Evolutionary conservation across 2,113 vertebrate species (phyloP).

Genomic region (Pterocles orientalis): DNA sequence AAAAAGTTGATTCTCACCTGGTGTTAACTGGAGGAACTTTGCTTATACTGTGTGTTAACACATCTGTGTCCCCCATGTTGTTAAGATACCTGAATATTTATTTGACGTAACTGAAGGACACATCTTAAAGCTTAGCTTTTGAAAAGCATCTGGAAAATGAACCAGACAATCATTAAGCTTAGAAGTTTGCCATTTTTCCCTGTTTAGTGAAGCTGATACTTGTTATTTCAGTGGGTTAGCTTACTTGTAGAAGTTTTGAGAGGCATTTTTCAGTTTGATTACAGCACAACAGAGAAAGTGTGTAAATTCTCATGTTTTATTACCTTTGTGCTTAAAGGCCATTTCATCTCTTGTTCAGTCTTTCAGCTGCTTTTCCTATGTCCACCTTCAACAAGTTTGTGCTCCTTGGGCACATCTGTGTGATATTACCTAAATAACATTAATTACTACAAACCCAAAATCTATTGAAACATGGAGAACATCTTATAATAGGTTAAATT

Average conservation of each 20-base stretch:
- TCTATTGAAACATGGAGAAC: background rate
- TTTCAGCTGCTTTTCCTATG: background rate
- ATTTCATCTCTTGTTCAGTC: background rate
- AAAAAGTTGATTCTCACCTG: background rate
- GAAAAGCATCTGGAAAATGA: background rate
- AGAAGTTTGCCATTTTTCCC: background rate
- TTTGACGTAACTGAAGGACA: background rate
- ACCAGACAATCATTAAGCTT: background rate
- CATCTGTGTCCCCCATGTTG: background rate
- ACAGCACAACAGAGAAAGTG: background rate
- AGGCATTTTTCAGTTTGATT: background rate
- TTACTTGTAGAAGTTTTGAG: background rate
- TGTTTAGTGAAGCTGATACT: background rate
- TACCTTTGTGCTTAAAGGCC: background rate
- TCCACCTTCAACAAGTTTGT: background rate
- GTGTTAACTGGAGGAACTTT: background rate
- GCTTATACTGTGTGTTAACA: background rate
- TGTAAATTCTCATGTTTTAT: background rate
- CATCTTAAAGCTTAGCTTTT: background rate
- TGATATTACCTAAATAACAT: background rate
- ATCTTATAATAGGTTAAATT: background rate
- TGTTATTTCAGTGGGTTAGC: background rate
- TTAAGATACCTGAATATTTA: background rate
- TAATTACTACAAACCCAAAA: slow-evolving; percentile 8
- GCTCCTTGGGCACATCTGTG: background rate